These are phyloP conservation scores for Pseudococcus longispinus DNA, from an alignment of 2,888 invertebrate species.

Conservation along the genomic window DNA sequence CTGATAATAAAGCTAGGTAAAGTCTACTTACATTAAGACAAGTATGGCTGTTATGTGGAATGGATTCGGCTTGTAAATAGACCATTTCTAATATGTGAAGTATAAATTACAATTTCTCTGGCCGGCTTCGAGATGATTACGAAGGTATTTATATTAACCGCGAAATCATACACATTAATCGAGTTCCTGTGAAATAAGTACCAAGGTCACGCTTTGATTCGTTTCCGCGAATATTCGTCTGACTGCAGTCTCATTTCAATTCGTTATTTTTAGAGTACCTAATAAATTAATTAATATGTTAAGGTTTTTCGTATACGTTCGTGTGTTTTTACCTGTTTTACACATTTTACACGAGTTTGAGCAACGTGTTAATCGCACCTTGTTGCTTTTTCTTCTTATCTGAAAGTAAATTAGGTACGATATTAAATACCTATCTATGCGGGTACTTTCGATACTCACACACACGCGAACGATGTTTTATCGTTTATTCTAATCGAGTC, in stretches of 20 bases:
- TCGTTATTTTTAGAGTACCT: not conserved
- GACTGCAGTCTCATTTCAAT: not conserved
- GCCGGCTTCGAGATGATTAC: not conserved
- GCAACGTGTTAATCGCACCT: not conserved
- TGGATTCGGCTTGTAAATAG: not conserved
- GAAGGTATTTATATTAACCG: not conserved
- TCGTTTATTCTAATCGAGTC: not conserved
- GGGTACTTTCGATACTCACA: not conserved
- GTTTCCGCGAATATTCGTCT: not conserved
- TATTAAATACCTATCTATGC: too few species aligned
- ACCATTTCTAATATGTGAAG: not conserved
- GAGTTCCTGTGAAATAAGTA: not conserved
- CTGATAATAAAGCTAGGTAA: too few species aligned
- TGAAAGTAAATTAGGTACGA: not conserved
- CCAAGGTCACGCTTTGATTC: conserved; percentile 4
- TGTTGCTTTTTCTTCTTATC: not conserved
- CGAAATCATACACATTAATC: not conserved
- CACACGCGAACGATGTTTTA: not conserved
- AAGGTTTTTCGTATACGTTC: not conserved
- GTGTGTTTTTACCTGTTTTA: not conserved
- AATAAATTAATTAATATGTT: not conserved
- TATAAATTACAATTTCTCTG: not conserved
- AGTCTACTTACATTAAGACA: too few species aligned
- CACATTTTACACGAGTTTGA: not conserved
- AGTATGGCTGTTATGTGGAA: too few species aligned